Evolutionary conservation across 2,797 vertebrate genomes (phyloP).

Genomic region (Poeciliopsis gracilis): DNA sequence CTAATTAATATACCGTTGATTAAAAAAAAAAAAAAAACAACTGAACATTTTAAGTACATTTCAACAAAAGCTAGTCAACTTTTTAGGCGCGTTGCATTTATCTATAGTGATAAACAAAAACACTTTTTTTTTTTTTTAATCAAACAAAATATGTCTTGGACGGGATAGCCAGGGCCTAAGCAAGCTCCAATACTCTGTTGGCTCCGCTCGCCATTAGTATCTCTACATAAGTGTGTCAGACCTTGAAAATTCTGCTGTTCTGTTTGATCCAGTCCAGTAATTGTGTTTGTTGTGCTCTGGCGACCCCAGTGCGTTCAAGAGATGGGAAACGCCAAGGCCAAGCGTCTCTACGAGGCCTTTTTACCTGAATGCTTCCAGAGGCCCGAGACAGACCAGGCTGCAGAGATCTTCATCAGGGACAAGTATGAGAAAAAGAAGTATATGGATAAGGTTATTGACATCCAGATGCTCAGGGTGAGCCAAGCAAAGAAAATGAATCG

Average conservation of each 20-base stretch:
- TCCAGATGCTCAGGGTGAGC: constrained; percentile 89
- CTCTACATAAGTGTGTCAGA: background rate
- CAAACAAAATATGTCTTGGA: background rate
- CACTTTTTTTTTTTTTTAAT: background rate
- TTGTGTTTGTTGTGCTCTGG: constrained; percentile 6
- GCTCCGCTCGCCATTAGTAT: background rate
- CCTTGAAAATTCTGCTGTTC: background rate
- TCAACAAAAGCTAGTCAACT: background rate
- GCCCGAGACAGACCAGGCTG: constrained; percentile 93
- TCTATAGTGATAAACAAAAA: background rate
- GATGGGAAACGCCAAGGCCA: constrained; percentile 97
- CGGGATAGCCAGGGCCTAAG: background rate
- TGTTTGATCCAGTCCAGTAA: background rate
- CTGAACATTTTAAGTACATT: background rate
- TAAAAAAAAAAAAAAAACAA: no score
- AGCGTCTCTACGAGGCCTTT: constrained; percentile 93
- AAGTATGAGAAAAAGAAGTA: constrained; percentile 99
- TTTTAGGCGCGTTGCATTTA: background rate
- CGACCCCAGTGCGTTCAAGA: constrained; percentile 92
- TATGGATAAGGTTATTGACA: constrained; percentile 94
- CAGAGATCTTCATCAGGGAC: constrained; percentile 95
- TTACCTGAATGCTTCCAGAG: constrained; percentile 94
- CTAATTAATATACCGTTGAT: background rate
- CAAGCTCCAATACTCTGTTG: background rate
- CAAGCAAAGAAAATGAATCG: background rate